These are phyloP conservation scores for Maccullochella peelii DNA, from an alignment of 2,113 vertebrate genomes.

Conservation along the genomic window DNA sequence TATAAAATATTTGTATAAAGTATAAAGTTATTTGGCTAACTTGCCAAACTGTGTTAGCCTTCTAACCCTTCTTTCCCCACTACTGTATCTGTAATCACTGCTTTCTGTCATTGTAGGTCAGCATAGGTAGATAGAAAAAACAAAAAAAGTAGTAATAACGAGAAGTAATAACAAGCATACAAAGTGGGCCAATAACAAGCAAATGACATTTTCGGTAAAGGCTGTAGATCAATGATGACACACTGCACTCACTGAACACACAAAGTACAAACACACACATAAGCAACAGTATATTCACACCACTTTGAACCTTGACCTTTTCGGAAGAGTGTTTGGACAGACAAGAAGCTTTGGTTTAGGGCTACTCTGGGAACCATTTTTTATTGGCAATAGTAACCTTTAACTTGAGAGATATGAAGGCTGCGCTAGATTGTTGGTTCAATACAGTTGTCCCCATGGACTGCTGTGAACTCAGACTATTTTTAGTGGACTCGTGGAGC, in stretches of 20 bases:
- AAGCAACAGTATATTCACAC: conserved; percentile 12
- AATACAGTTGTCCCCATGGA: conserved; percentile 51
- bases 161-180: not conserved
- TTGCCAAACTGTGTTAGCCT: not conserved
- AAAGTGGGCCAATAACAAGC: not conserved
- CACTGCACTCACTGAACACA: not conserved
- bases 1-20: too few species aligned
- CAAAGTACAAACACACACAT: not conserved
- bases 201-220: conserved; percentile 47
- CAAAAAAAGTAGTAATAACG: not conserved
- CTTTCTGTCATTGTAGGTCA: not conserved
- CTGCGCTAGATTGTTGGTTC: conserved; percentile 59
- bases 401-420: conserved; percentile 75
- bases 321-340: conserved; percentile 48
- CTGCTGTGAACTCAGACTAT: conserved; percentile 38
- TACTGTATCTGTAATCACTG: not conserved
- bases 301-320: conserved; percentile 71
- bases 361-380: conserved; percentile 64
- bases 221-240: conserved; percentile 17
- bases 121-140: not conserved
- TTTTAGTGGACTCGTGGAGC: conserved; percentile 34
- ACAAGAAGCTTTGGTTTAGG: conserved; percentile 47
- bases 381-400: conserved; percentile 82
- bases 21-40: too few species aligned
- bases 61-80: not conserved